Evolutionary conservation across 2,797 vertebrate species (phyloP).

Genomic region (Esox masquinongy): DNA sequence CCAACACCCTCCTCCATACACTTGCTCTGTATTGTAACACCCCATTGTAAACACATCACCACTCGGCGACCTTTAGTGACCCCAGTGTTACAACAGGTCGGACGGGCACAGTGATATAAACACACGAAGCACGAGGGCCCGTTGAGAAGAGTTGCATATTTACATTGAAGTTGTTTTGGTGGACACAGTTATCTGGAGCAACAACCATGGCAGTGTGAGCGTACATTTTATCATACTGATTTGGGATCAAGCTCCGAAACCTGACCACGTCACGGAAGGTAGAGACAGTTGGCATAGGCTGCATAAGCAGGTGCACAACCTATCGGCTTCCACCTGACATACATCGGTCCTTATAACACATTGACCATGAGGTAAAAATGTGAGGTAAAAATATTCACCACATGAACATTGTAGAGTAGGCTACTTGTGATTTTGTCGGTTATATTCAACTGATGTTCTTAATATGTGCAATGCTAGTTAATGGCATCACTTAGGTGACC

Average conservation of each 20-base stretch:
- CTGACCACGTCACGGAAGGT: background rate
- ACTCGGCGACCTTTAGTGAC: conserved; percentile 24
- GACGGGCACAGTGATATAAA: conserved; percentile 39
- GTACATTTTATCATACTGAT: no score
- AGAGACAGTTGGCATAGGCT: background rate
- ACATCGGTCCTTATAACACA: background rate
- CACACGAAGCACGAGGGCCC: conserved; percentile 29
- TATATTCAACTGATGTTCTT: background rate
- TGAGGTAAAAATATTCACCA: background rate
- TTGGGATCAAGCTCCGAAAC: no score
- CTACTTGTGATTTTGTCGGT: background rate
- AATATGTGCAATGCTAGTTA: background rate
- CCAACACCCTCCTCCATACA: background rate
- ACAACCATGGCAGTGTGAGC: no score
- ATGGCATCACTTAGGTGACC: background rate
- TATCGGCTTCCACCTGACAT: background rate
- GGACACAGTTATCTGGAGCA: no score
- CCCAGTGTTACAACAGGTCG: conserved; percentile 23
- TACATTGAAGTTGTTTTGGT: no score
- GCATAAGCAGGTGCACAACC: background rate
- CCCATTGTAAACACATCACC: conserved; percentile 22
- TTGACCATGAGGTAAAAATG: background rate
- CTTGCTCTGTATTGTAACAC: conserved; percentile 6
- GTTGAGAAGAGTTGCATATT: background rate
- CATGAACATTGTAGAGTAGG: background rate